Conservation (phyloP, 2,113 vertebrate species). For the Oreocharis arfaki region DNA sequence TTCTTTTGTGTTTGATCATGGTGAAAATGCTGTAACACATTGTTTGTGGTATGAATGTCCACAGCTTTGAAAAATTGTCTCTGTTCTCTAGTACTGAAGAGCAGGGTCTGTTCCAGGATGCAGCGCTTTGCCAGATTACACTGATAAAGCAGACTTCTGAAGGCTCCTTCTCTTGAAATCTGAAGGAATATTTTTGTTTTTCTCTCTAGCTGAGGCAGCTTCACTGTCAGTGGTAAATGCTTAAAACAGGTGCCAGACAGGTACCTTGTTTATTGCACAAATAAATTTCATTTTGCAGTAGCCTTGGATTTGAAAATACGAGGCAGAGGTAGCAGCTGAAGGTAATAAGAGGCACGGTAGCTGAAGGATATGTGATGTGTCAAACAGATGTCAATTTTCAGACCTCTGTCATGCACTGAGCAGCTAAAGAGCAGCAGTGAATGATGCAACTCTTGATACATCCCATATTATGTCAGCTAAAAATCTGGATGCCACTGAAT, state of each 20-base stretch:
- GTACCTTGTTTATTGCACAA: background rate
- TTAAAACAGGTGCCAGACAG: background rate
- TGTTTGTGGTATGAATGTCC: background rate
- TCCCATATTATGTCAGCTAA: background rate
- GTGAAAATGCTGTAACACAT: background rate
- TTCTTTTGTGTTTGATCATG: background rate
- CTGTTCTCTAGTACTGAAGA: background rate
- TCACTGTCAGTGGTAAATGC: background rate
- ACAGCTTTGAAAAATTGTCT: slow-evolving; percentile 24
- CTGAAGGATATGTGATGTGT: background rate
- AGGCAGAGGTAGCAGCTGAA: background rate
- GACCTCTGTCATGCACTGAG: background rate
- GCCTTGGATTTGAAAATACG: background rate
- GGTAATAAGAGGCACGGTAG: background rate
- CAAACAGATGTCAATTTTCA: background rate
- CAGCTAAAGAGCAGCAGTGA: background rate
- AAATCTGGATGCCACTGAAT: background rate
- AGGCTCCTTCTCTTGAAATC: background rate
- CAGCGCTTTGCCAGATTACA: background rate
- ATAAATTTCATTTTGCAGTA: background rate
- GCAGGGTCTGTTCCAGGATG: background rate
- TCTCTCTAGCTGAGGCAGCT: background rate
- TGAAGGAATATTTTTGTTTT: background rate
- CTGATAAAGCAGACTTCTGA: background rate
- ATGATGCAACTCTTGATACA: background rate